Evolutionary conservation across 2,888 invertebrate genomes (phyloP).

Genomic region (Zygaena filipendulae): DNA sequence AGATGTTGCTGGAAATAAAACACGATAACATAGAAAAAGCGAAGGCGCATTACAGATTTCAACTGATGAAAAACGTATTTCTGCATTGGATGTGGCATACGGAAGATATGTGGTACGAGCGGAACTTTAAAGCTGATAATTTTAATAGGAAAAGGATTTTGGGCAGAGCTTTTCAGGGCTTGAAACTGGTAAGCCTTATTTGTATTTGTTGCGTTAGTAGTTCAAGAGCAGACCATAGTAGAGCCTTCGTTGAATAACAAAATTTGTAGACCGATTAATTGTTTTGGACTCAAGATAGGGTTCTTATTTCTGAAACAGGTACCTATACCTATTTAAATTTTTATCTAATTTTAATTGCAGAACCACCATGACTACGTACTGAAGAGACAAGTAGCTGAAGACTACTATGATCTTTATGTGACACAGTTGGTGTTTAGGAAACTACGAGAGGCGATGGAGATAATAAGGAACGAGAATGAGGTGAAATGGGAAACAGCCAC

Average conservation of each 20-base stretch:
- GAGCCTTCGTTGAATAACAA: too few relatives aligned
- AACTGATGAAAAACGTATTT: conserved; percentile 58
- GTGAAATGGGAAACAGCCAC: conserved; percentile 52
- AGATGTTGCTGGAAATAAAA: conserved; percentile 36
- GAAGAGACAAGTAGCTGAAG: conserved; percentile 76
- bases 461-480: conserved; percentile 52
- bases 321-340: neutral
- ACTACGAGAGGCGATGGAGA: conserved; percentile 52
- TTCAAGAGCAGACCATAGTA: too few relatives aligned
- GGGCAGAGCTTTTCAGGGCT: conserved; percentile 45
- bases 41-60: conserved; percentile 48
- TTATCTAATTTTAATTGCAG: conserved; percentile 39
- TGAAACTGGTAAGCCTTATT: conserved; percentile 45
- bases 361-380: conserved; percentile 47
- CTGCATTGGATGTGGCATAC: conserved; percentile 63
- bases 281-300: too few relatives aligned
- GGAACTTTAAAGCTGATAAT: conserved; percentile 66
- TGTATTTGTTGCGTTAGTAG: too few relatives aligned
- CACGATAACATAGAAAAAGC: conserved; percentile 51
- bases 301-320: too few relatives aligned
- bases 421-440: conserved; percentile 57
- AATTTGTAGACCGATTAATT: too few relatives aligned
- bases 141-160: conserved; percentile 61
- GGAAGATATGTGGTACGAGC: conserved; percentile 55
- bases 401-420: conserved; percentile 75